Evolutionary conservation across 2,888 invertebrate species (phyloP), one percentile per base, ranked within the genome.

Genomic region (Drosophila prolongata): DNA sequence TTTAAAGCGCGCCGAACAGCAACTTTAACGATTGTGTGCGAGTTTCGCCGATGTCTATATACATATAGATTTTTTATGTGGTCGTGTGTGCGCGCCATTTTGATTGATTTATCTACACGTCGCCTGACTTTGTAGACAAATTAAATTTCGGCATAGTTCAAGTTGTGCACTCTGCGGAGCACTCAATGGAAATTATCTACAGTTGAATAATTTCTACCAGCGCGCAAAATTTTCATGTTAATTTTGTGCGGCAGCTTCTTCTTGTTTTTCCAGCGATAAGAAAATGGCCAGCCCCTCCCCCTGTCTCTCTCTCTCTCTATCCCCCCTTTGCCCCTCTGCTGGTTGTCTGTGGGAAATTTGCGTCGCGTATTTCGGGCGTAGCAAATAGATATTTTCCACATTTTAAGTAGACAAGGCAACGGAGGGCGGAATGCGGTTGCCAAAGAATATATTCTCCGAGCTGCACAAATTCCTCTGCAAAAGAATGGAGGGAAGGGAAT

Each of bases 311-410:
- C 19, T 2, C 19, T 0, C 19, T 19, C 19, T 19, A 16, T 3
- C 3, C 19, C 30, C 35, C 14, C 3, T 27, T 27, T 40, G 1
- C 13, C 6, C 16, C 10, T 9, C 42, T 42, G 16, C 40, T 19
- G 24, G 3, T 24, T 24, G 47, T 49, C 34, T 38, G 37, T 14
- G 49, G 54, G 34, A 57, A 70, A 74, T 56, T 72, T 75, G 75
- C 78, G 69, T 69, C 80, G 75, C 72, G 78, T 80, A 71, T 78
- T 83, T 78, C 83, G 76, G 76, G 82, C 88, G 89, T 82, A 79
- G 80, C 78, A 88, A 88, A 89, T 84, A 89, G 82, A 89, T 89
- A 89, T 82, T 89, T 89, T 88, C 88, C 62, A 78, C 80, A 75
- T 81, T 85, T 87, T 89, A 85, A 87, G 85, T 84, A 82, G 84